Base-by-base conservation (phyloP, 2,797 vertebrate genomes). In the Salarias fasciatus region DNA sequence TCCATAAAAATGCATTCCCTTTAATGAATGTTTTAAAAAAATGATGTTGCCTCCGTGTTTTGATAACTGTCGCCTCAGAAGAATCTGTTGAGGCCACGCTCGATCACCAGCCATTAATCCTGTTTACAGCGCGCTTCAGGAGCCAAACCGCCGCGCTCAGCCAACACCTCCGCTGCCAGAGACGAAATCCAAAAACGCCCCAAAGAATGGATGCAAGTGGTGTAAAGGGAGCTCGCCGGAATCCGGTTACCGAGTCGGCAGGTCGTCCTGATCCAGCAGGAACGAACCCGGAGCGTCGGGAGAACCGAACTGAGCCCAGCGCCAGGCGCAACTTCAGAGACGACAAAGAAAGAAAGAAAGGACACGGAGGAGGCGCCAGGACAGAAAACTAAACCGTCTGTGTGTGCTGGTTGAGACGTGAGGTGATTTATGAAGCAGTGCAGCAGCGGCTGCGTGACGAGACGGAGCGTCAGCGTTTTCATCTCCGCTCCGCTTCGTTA, bases 51-150 rank as follows among this genome's bases (percentile, higher is more conserved):
- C 15, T 11, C 13, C 18, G 29, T 72, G 60, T 80, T 74, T 60
- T 67, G 53, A 69, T 53, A 69, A 71, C 43, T 56, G 55, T 60
- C 51, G 47, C 50, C 11, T 28, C 62, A 70, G 55, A 48, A 24
- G 57, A 67, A 67, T 59, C 62, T 68, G 55, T 28, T 68, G 0
- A 11, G 67, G 35, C 45, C 57, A 70, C 10, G 45, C 13, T 57
- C 41, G 11, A 41, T 54, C 24, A 18, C 24, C 18, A 24, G 24
- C 24, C 18, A 24, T 24, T 42, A 52, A 42, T 44, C 65, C 40
- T 44, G 59, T 59, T 73, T 53, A 29, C 29, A 44, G 40, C 46
- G 59, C 68, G 65, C n/a, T n/a, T n/a, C n/a, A n/a, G n/a, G n/a
- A n/a, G n/a, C n/a, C 24, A 2, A 29, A 59, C 18, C 48, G 37